A percentile compares a stretch with the other conserved stretches of the same genome.
Conservation (phyloP, 1,140 invertebrate genomes). For the Aethina tumida region DNA sequence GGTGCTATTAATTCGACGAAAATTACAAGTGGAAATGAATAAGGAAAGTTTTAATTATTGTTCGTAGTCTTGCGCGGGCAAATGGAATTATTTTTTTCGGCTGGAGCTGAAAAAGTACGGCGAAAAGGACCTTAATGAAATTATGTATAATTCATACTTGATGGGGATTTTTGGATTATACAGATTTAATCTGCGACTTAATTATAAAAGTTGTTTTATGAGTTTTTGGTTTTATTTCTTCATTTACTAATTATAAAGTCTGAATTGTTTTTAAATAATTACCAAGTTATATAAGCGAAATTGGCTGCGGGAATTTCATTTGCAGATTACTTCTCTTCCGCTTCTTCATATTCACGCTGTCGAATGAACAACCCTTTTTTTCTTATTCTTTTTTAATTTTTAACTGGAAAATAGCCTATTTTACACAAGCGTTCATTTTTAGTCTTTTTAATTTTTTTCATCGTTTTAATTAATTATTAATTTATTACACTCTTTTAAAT, state of each 20-base stretch:
- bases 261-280: constrained; percentile 30
- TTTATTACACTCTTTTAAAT: no score
- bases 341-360: constrained; percentile 11
- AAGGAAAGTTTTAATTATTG: constrained; percentile 18
- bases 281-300: constrained; percentile 18
- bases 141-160: constrained; percentile 24
- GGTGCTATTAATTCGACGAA: no score
- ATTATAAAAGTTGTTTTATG: constrained; percentile 26
- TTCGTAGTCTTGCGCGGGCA: constrained; percentile 2
- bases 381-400: no score
- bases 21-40: no score
- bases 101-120: no score
- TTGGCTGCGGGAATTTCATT: constrained; percentile 18
- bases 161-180: constrained; percentile 29
- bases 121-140: constrained; percentile 11
- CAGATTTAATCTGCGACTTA: constrained; percentile 26
- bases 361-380: no score
- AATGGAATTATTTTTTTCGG: no score
- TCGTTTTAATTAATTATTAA: no score
- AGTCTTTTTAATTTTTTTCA: no score
- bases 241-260: constrained; percentile 25
- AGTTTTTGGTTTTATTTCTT: constrained; percentile 28
- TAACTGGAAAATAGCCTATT: no score
- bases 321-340: constrained; percentile 17
- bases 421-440: no score